Base-by-base conservation (phyloP, 2,888 invertebrate genomes). In the Cotesia congregata region DNA sequence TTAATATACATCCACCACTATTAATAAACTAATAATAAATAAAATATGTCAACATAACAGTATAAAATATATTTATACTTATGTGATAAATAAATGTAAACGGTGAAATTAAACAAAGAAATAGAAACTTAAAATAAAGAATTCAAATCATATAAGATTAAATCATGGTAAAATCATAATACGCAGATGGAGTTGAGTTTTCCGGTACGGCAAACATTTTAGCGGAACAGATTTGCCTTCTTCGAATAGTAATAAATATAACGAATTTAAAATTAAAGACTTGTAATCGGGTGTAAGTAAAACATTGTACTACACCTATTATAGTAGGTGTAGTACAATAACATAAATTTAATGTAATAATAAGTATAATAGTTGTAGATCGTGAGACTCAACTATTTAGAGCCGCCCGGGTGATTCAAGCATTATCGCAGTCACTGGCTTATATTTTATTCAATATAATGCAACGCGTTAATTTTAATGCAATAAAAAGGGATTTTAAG, bases 401-500 rank as follows among this genome's bases (percentile, higher is more conserved):
- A 59, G 7, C 64, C 72, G 64, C 64, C 17, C 30, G 50, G 38
- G 9, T 71, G 41, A 59, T 74, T 67, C 67, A 9, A 39, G 64
- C 12, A 74, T 74, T 74, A 72, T 74, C 41, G 15, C 71, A 38
- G 9, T 62, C 74, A 77, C 68, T 75, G 73, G 61, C 70, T 74
- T 70, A 74, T 61, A 60, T 30, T 60, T 64, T 50, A 68, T 70
- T 77, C 74, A 50, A 65, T 62, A 60, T n/a, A 3, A 64, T n/a
- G 69, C 64, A 50, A 39, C 60, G 68, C 73, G 7, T 73, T 72
- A 17, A 73, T 67, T 50, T 38, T 64, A 64, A 64, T 12, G 64
- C 2, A 67, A 40, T 72, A 17, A 72, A 72, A 60, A 40, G 39
- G 62, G 64, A 62, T 4, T 2, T 50, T 50, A 7, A 12, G 50